Evolutionary conservation across 2,797 vertebrate genomes (phyloP), one percentile per base, ranked within the genome.

Genomic region (Danio aesculapii): DNA sequence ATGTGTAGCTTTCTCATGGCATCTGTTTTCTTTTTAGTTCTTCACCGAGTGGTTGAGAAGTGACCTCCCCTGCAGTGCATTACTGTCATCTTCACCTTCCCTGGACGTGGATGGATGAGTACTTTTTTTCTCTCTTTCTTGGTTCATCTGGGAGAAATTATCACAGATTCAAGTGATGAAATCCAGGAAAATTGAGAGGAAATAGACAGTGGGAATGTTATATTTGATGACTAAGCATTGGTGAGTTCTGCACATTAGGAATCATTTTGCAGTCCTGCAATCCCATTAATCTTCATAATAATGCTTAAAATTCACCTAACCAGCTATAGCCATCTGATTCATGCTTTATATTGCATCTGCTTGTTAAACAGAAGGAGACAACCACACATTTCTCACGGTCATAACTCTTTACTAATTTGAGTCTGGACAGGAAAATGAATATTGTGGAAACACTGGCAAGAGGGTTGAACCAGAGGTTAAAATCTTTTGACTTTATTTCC

Each of bases 21-120:
- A 69, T 77, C 44, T 77, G 75, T 77, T 77, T 77, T 69, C 64
- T 47, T 69, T 77, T 77, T 77, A 14, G 68, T 77, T 69, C 53
- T 69, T 59, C 44, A 43, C 58, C 39, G 41, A 76, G 17, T 0
- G 6, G n/a, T 55, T 76, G 49, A 76, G 49, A 66, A 55, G 61
- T 76, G 64, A 69, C 21, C 21, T 59, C 53, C 66, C 21, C 53
- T 69, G 44, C 30, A 16, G 64, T 69, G 64, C 64, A 68, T 77
- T 43, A 44, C 64, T 50, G 52, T 68, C 63, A 47, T 69, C 53
- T 59, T 77, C 64, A 21, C 8, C 8, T 59, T 68, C 44, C 6
- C 11, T 8, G 30, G 30, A 75, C 14, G 12, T 1, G 6, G 53
- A 77, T 67, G 19, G 63, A 77, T 69, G 75, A 17, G 21, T 43